A percentile compares a stretch with the other conserved stretches of the same genome.
phyloP scores from a whole-genome alignment of 2,888 invertebrate genomes.

The Tholera decimalis region DNA sequence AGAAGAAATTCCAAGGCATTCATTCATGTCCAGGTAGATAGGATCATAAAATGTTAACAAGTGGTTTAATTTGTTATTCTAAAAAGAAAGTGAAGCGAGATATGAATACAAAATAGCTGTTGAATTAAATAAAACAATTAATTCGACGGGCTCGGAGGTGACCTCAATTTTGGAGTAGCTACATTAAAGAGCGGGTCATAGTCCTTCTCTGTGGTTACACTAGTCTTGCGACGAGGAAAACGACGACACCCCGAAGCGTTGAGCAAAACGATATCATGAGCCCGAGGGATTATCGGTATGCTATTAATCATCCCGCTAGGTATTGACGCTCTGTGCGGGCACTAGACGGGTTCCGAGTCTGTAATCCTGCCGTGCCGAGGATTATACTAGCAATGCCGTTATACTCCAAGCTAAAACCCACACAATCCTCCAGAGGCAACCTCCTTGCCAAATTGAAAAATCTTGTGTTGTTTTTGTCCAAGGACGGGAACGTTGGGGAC shows the following conservation, averaged over 20 bases:
- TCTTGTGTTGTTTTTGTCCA: slow-evolving; percentile 60
- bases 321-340: slow-evolving; percentile 75
- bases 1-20: slow-evolving; percentile 1
- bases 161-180: slow-evolving; percentile 37
- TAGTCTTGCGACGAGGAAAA: slow-evolving; percentile 49
- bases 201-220: slow-evolving; percentile 41
- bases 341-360: slow-evolving; percentile 68
- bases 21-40: slow-evolving; percentile 31
- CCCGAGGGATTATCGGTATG: slow-evolving; percentile 77
- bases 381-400: slow-evolving; percentile 64
- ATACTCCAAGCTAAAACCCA: slow-evolving; percentile 53
- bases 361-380: slow-evolving; percentile 71
- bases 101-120: slow-evolving; percentile 64
- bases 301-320: slow-evolving; percentile 82
- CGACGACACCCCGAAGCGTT: slow-evolving; percentile 36
- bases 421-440: slow-evolving; percentile 53
- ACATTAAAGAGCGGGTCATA: slow-evolving; percentile 17
- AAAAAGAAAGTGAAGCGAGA: slow-evolving; percentile 67
- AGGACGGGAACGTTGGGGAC: slow-evolving; percentile 36
- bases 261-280: slow-evolving; percentile 74
- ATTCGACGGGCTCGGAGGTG: slow-evolving; percentile 28
- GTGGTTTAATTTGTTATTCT: slow-evolving; percentile 63
- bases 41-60: slow-evolving; percentile 56
- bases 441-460: slow-evolving; percentile 69
- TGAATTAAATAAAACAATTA: slow-evolving; percentile 61